phyloP scores from a whole-genome alignment of 2,888 invertebrate genomes.

The Trachelus tabidus region DNA sequence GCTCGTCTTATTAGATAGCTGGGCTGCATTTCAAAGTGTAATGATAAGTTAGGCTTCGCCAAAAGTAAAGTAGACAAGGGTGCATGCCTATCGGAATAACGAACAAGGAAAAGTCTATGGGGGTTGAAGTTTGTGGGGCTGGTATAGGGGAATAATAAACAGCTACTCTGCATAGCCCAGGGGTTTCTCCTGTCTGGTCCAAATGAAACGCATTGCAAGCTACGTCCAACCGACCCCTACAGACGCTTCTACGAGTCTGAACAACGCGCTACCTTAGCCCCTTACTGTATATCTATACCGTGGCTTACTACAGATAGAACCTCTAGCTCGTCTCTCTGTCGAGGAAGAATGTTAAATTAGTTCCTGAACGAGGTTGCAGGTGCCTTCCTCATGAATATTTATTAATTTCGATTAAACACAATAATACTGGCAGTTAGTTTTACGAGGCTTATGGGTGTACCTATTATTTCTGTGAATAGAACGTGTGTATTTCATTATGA shows the following conservation, averaged over 20 bases:
- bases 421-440: constrained; percentile 12
- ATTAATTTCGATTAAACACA: constrained; percentile 10
- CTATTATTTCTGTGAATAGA: neutral
- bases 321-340: constrained; percentile 13
- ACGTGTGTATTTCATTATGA: neutral
- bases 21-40: neutral
- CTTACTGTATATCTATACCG: neutral
- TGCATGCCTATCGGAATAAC: neutral
- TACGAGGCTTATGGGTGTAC: neutral
- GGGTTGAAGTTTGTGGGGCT: neutral
- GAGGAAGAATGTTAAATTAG: constrained; percentile 22
- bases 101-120: neutral
- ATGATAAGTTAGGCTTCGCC: neutral
- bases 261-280: constrained; percentile 4
- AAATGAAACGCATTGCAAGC: constrained; percentile 6
- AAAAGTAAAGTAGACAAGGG: neutral
- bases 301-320: constrained; percentile 9
- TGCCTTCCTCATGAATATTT: constrained; percentile 15
- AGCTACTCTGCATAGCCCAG: constrained; percentile 23
- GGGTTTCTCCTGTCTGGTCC: constrained; percentile 12
- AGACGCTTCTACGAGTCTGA: neutral
- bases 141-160: constrained; percentile 15
- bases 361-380: constrained; percentile 15
- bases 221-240: neutral
- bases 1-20: neutral